Base-by-base conservation (phyloP, 2,113 vertebrate genomes). In the Grammomys dolichurus region DNA sequence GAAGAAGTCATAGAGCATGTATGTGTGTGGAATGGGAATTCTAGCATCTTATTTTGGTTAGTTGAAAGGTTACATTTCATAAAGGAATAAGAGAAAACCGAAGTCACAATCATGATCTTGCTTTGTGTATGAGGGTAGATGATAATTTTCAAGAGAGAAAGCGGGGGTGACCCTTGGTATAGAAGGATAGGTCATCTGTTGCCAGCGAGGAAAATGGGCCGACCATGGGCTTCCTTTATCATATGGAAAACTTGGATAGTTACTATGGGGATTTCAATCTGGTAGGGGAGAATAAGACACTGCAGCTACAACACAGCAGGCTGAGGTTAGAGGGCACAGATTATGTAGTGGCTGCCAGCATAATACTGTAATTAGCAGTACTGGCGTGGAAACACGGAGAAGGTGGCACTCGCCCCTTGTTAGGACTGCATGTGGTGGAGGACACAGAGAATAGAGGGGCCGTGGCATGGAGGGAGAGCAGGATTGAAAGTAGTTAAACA, bases 301-400 rank as follows among this genome's bases (percentile, higher is more conserved):
- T 87, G 9, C 20, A 75, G 24, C 20, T 78, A 87, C 19, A 51
- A 90, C 5, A 16, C 56, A 87, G 54, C 19, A 90, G 81, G 12
- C 77, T 70, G 43, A 89, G 75, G 40, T 87, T 84, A 88, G 78
- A 91, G 69, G 76, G 43, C 69, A 95, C 17, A 77, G 76, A 81
- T 73, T 31, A 12, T 14, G 36, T 58, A 43, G 46, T 69, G 77
- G 46, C 58, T 84, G 46, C 36, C 51, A 69, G 40, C 16, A 24
- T 24, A 54, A 65, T 11, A 16, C 17, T 40, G 8, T 73, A 78
- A 84, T 94, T 54, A 94, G 60, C 24, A 87, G 58, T 63, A 56
- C 3, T 72, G 13, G 75, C 72, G 51, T n/a, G n/a, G 63, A 73
- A 81, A 65, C 22, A 60, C 20, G 65, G 58, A 77, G 87, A 95